Evolutionary conservation across 2,888 invertebrate genomes (phyloP).

Genomic region (Deilephila porcellus): DNA sequence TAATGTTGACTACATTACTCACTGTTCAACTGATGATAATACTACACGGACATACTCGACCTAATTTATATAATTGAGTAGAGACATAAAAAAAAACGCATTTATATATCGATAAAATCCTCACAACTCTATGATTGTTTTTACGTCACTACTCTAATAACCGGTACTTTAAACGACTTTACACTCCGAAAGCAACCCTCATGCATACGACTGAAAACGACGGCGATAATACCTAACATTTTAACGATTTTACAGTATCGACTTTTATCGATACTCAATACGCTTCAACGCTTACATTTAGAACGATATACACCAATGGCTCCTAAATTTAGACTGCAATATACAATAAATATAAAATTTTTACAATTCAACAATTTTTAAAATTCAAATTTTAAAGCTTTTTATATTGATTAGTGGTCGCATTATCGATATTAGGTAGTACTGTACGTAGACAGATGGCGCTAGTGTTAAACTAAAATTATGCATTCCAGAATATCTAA

Average conservation of each 20-base stretch:
- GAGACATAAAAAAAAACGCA: neutral
- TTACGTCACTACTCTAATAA: slow-evolving; percentile 1
- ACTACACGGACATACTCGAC: neutral
- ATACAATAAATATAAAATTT: slow-evolving; percentile 30
- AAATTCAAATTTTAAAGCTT: slow-evolving; percentile 22
- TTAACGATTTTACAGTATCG: slow-evolving; percentile 11
- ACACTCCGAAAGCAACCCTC: neutral
- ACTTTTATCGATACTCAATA: slow-evolving; percentile 40
- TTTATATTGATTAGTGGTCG: slow-evolving; percentile 39
- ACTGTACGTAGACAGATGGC: slow-evolving; percentile 19
- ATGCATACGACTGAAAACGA: slow-evolving; percentile 8
- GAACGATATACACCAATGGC: slow-evolving; percentile 48
- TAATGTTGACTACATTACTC: neutral
- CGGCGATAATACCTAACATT: slow-evolving; percentile 16
- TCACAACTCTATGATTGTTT: neutral
- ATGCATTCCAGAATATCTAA: slow-evolving; percentile 70
- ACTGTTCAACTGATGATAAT: slow-evolving; percentile 32
- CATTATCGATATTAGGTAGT: slow-evolving; percentile 46
- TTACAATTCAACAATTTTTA: slow-evolving; percentile 28
- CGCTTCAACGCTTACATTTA: slow-evolving; percentile 51
- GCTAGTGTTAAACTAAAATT: slow-evolving; percentile 34
- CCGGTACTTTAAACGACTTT: slow-evolving; percentile 17
- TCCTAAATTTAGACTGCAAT: slow-evolving; percentile 58
- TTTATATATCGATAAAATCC: neutral
- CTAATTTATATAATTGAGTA: slow-evolving; percentile 1